phyloP scores from a whole-genome alignment of 2,797 vertebrate species.

The Helarctos malayanus region DNA sequence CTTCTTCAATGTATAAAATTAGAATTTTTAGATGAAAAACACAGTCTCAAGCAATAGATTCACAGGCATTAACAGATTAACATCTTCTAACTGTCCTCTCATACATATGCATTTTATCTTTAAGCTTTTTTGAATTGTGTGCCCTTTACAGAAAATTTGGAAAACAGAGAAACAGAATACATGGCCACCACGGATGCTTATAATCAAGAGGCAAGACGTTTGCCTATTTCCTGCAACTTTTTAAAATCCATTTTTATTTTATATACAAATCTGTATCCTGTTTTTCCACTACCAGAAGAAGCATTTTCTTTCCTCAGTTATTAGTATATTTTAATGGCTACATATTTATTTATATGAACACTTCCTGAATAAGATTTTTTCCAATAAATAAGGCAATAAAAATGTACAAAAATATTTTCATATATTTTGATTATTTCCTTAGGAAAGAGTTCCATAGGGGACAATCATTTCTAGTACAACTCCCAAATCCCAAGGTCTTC shows the following conservation, averaged over 20 bases:
- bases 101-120: background rate
- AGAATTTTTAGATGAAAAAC: constrained; percentile 12
- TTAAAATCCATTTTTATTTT: background rate
- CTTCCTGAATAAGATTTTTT: background rate
- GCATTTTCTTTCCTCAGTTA: background rate
- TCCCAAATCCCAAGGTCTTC: background rate
- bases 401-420: background rate
- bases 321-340: background rate
- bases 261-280: background rate
- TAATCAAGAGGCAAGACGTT: background rate
- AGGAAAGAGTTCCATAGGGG: background rate
- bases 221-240: background rate
- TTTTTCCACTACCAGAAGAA: background rate
- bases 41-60: background rate
- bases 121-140: background rate
- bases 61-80: background rate
- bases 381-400: background rate
- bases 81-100: background rate
- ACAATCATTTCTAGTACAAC: background rate
- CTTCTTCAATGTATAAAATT: background rate
- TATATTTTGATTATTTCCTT: background rate
- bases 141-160: background rate
- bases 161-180: background rate
- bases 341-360: background rate
- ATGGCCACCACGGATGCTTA: background rate